Base-by-base conservation (phyloP, 1,140 invertebrate species). In the Procambarus clarkii region DNA sequence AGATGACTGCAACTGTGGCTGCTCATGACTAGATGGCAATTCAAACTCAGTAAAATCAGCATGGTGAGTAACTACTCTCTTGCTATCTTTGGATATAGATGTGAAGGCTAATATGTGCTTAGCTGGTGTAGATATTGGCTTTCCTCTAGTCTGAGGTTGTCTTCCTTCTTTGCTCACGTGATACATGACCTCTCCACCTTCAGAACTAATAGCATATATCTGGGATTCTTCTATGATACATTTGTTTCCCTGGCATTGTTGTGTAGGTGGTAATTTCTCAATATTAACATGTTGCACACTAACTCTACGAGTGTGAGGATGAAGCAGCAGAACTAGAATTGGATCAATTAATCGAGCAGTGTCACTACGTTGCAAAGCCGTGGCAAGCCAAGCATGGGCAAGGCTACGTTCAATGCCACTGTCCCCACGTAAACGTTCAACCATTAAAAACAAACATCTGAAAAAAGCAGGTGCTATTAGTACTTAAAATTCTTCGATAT, bases 231-330 rank as follows among this genome's bases (percentile, higher is more conserved):
- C 82, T 81, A 94, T 93, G 18, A 94, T 91, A 48, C 83, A 92
- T 82, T 93, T 76, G 92, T 86, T 60, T 79, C 92, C 60, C 92
- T 94, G 93, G 2, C 92, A 92, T 45, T 84, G 92, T 4, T 93
- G 93, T 24, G 94, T 46, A 11, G 93, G 93, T 64, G 90, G 96
- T n/a, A 96, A 95, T 90, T 97, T 96, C 71, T 97, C 95, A 82
- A 98, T 96, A 94, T 96, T 97, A 1, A 98, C 96, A 94, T 98
- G 97, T 13, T 97, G 96, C 3, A 98, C 97, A 79, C 97, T 97
- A 91, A 98, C 96, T 48, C 98, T 95, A 86, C 97, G 97, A 0
- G 98, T 98, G 77, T 96, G 97, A 15, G 97, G 96, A 93, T 97
- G 96, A 1, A 98, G 95, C 2, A 99, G 94, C 94, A 98, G 97